Percentiles rank a stretch among this genome's conserved stretches.
Conservation (phyloP, 2,797 vertebrate species). For the Eulemur coronatus region DNA sequence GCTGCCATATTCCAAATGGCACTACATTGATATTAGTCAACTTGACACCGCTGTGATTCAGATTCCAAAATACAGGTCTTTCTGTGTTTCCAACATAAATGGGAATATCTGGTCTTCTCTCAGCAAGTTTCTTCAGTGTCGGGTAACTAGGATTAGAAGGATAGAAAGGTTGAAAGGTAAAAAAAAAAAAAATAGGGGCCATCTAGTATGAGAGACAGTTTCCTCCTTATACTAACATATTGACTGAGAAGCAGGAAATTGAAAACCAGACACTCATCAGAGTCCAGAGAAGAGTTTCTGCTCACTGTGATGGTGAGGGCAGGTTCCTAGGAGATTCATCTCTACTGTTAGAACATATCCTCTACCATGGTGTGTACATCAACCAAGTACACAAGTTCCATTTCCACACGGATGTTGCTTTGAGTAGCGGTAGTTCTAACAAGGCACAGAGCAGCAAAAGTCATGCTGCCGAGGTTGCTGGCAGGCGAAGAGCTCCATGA, state of each 20-base stretch:
- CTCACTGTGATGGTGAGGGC: not conserved
- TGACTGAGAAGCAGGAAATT: not conserved
- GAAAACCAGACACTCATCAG: not conserved
- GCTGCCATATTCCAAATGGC: slow-evolving; percentile 88
- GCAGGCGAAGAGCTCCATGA: not conserved
- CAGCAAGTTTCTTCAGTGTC: slow-evolving; percentile 84
- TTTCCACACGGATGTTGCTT: not conserved
- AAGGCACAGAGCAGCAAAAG: not conserved
- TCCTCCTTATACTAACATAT: not conserved
- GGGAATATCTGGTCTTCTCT: slow-evolving; percentile 85
- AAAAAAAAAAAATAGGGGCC: not conserved
- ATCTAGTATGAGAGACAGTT: not conserved
- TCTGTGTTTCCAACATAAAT: slow-evolving; percentile 89
- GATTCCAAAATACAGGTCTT: slow-evolving; percentile 89
- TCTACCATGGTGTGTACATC: not conserved
- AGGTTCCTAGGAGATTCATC: not conserved
- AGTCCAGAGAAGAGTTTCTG: not conserved
- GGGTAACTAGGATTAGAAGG: slow-evolving; percentile 84
- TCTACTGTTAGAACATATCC: not conserved
- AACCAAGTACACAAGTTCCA: not conserved
- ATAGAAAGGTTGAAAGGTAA: not conserved
- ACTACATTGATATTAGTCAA: slow-evolving; percentile 88
- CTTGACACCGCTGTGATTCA: slow-evolving; percentile 84
- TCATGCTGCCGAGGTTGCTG: not conserved
- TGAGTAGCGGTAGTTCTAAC: not conserved